Conservation (phyloP, 2,113 vertebrate genomes). For the Neomonachus schauinslandi region DNA sequence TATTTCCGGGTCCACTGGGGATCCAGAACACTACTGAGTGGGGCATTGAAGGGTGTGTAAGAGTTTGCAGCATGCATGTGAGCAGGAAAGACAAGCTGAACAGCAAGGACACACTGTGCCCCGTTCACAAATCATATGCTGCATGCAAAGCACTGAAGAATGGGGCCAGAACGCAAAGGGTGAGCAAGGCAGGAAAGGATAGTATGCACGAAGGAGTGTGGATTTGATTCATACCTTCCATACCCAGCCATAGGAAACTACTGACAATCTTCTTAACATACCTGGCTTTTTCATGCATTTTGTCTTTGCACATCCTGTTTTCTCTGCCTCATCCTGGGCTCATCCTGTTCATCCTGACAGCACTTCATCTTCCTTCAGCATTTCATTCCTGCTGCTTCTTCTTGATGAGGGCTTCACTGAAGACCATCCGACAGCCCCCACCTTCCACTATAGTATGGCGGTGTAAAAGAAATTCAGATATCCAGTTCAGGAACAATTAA, state of each 20-base stretch:
- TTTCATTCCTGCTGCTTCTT: not conserved
- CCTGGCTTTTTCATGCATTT: not conserved
- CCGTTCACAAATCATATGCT: no score
- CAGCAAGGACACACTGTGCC: not conserved
- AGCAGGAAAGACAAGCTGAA: not conserved
- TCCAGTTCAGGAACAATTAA: constrained; percentile 49
- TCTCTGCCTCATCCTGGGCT: not conserved
- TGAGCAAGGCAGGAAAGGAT: rapidly evolving
- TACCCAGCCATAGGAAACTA: not conserved
- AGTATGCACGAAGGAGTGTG: rapidly evolving
- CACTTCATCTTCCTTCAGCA: not conserved
- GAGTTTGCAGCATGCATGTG: not conserved
- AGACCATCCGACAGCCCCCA: rapidly evolving
- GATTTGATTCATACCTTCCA: not conserved
- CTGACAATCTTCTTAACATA: rapidly evolving
- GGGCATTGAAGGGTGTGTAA: not conserved
- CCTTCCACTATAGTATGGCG: rapidly evolving
- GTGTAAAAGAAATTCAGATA: not conserved
- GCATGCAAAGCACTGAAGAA: not conserved
- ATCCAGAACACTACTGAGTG: not conserved
- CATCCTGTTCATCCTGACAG: not conserved
- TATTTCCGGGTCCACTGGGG: not conserved
- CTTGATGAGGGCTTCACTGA: not conserved
- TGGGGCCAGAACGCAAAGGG: not conserved
- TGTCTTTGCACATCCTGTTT: not conserved